Evolutionary conservation across 2,113 vertebrate species (phyloP).

Genomic region (Dryoscopus gambensis): DNA sequence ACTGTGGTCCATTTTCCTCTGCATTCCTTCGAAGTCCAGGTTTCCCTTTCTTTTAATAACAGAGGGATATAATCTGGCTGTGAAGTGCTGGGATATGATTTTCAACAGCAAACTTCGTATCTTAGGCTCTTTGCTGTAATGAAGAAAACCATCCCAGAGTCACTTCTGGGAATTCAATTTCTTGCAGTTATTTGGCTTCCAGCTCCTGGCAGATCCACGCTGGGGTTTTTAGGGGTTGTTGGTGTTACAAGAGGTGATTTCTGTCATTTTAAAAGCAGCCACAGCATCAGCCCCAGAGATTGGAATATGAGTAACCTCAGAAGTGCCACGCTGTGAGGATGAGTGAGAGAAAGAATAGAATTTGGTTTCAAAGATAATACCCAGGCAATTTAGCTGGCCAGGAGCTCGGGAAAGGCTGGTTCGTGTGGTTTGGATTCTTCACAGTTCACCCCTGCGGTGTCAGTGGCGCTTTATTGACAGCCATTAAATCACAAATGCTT

Average conservation of each 20-base stretch:
- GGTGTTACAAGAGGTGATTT: neutral
- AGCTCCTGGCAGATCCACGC: neutral
- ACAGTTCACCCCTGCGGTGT: neutral
- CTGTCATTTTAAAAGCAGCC: neutral
- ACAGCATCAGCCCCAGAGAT: neutral
- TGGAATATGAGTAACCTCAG: neutral
- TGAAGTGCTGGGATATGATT: neutral
- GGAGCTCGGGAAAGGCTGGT: neutral
- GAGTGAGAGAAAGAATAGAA: neutral
- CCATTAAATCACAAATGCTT: neutral
- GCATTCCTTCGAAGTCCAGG: neutral
- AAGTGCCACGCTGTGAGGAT: neutral
- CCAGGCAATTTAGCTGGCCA: neutral
- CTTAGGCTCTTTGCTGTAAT: neutral
- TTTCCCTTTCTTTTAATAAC: neutral
- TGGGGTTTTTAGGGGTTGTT: neutral
- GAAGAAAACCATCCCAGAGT: neutral
- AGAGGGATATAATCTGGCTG: neutral
- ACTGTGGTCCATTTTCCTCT: neutral
- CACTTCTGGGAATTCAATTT: conserved; percentile 28
- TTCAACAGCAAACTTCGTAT: neutral
- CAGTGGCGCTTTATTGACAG: neutral
- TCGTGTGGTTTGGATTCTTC: neutral
- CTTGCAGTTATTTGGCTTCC: conserved; percentile 4
- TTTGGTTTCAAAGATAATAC: neutral